Evolutionary conservation across 1,140 invertebrate genomes (phyloP).

Genomic region (Megalopta genalis): DNA sequence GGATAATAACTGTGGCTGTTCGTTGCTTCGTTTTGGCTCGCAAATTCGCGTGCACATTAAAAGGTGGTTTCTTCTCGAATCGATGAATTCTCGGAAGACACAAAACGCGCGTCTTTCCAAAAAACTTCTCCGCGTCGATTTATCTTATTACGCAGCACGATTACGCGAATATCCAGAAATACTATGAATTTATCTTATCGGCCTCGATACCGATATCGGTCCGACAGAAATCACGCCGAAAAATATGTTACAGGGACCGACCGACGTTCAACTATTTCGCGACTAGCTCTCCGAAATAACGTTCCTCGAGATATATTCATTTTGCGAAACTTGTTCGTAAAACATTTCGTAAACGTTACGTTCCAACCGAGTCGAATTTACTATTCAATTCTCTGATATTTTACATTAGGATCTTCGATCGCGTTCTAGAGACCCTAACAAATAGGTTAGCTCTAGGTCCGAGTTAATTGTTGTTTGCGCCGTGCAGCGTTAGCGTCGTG

Average conservation of each 20-base stretch:
- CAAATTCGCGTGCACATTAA: neutral
- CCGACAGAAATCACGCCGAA: neutral
- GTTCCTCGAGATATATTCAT: too few relatives aligned
- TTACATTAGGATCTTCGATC: too few relatives aligned
- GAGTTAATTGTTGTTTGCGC: neutral
- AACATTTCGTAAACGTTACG: too few relatives aligned
- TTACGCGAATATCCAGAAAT: constrained; percentile 11
- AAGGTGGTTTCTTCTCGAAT: neutral
- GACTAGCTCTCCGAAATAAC: too few relatives aligned
- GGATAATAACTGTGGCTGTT: neutral
- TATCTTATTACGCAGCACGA: neutral
- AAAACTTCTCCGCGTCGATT: neutral
- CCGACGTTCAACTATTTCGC: neutral
- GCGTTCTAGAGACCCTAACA: too few relatives aligned
- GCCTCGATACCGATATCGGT: neutral
- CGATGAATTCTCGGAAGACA: neutral
- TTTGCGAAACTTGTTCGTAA: too few relatives aligned
- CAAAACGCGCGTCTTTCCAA: neutral
- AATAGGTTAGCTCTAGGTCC: too few relatives aligned
- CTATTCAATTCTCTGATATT: too few relatives aligned
- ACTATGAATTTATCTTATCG: constrained; percentile 41
- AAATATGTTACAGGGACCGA: neutral
- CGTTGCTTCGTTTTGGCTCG: neutral
- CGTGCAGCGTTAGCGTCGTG: neutral
- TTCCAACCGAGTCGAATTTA: too few relatives aligned